Percentiles rank a stretch among this genome's conserved stretches.
These are phyloP conservation scores for Rachycentron canadum DNA, from an alignment of 2,797 vertebrate species.

Conservation along the genomic window DNA sequence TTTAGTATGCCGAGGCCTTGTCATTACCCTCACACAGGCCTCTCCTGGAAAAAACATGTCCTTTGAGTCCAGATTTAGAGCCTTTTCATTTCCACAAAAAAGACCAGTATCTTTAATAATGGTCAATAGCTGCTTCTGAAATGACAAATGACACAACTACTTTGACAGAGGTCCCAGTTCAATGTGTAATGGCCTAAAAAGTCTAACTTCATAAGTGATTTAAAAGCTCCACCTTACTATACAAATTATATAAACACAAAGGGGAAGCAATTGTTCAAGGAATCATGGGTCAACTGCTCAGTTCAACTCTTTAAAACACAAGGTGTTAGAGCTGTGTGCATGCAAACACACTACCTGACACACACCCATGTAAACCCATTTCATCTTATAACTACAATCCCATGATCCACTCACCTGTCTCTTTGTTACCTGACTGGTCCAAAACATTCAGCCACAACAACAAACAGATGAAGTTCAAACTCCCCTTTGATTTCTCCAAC, in stretches of 20 bases:
- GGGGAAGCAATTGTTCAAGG: neutral
- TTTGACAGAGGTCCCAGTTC: slow-evolving; percentile 6
- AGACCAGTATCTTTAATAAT: slow-evolving; percentile 24
- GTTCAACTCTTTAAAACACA: slow-evolving; percentile 22
- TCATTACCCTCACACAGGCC: slow-evolving; percentile 45
- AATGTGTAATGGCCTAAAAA: neutral
- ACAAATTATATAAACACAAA: slow-evolving; percentile 22
- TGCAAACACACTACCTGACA: neutral
- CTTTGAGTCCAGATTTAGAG: slow-evolving; percentile 43
- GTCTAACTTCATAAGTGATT: neutral
- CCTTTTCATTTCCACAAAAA: slow-evolving; percentile 47
- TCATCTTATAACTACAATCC: slow-evolving; percentile 40
- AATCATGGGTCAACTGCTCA: neutral
- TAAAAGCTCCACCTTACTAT: neutral
- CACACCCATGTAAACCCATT: slow-evolving; percentile 9
- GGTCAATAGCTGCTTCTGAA: neutral
- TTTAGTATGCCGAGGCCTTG: slow-evolving; percentile 43
- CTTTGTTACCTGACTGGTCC: slow-evolving; percentile 17
- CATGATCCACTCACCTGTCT: slow-evolving; percentile 18
- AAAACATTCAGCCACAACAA: neutral
- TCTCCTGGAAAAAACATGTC: slow-evolving; percentile 13
- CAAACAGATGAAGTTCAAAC: no score
- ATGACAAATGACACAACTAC: slow-evolving; percentile 13
- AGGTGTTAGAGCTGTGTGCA: neutral
- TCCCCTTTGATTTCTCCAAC: no score